A percentile compares a stretch with the other conserved stretches of the same genome.
phyloP scores from a whole-genome alignment of 1,140 invertebrate genomes.

The Musca domestica region DNA sequence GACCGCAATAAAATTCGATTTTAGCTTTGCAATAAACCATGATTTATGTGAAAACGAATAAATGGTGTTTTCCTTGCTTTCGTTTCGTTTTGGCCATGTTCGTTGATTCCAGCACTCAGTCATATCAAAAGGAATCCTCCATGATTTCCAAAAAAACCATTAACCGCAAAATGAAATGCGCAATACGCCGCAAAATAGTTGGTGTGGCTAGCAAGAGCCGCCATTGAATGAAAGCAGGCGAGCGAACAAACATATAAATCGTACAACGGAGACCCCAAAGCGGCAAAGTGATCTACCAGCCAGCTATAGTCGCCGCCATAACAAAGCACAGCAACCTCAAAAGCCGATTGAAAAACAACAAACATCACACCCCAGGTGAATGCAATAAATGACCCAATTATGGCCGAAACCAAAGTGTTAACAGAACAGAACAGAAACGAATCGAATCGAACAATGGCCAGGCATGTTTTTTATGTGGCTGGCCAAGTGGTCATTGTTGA shows the following conservation, averaged over 20 bases:
- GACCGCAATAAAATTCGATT: not conserved
- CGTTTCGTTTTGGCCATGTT: too few species aligned
- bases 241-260: too few species aligned
- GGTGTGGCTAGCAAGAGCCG: too few species aligned
- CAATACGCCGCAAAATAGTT: not conserved
- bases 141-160: constrained; percentile 3
- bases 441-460: not conserved
- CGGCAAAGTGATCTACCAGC: not conserved
- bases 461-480: not conserved
- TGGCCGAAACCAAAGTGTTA: constrained; percentile 15
- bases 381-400: constrained; percentile 29
- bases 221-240: too few species aligned
- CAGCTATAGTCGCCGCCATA: not conserved
- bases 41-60: constrained; percentile 12
- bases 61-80: not conserved
- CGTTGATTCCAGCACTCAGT: too few species aligned
- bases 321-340: not conserved
- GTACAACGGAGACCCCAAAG: not conserved
- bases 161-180: constrained; percentile 3
- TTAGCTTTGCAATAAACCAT: constrained; percentile 17
- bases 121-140: not conserved
- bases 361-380: constrained; percentile 8
- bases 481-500: constrained; percentile 28
- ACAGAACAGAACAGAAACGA: not conserved
- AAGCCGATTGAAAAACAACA: not conserved